A percentile compares a stretch with the other conserved stretches of the same genome.
Conservation (phyloP, 2,888 invertebrate species). For the Biston betularia region DNA sequence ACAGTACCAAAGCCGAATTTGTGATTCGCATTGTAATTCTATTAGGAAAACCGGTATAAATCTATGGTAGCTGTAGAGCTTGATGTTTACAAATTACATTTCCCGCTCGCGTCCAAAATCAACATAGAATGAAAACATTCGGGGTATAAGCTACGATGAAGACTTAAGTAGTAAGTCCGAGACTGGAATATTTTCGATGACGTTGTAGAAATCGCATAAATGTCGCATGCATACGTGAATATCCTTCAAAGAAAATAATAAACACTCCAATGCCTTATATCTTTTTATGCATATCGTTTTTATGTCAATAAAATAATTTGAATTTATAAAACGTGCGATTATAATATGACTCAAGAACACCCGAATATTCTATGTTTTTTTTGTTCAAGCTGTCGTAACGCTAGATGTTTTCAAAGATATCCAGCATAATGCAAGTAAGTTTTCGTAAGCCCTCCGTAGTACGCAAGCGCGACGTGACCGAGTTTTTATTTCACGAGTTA, state of each 20-base stretch:
- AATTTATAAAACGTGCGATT: no score
- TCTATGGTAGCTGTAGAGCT: slow-evolving; percentile 23
- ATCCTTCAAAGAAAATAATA: not conserved
- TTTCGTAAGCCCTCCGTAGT: slow-evolving; percentile 52
- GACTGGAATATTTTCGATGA: slow-evolving; percentile 25
- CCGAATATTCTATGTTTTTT: not conserved
- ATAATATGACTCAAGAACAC: no score
- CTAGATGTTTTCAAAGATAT: slow-evolving; percentile 52
- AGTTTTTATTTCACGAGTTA: slow-evolving; percentile 54
- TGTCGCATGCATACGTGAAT: not conserved
- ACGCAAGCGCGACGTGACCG: slow-evolving; percentile 51
- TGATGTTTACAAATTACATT: slow-evolving; percentile 49
- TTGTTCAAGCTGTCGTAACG: slow-evolving; percentile 28
- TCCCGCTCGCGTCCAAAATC: slow-evolving; percentile 42
- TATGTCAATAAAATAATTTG: no score
- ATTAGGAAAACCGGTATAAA: slow-evolving; percentile 26
- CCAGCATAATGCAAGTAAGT: slow-evolving; percentile 47
- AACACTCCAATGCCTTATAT: no score
- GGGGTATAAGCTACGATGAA: slow-evolving; percentile 1
- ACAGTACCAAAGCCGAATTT: slow-evolving; percentile 34
- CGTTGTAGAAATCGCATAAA: not conserved
- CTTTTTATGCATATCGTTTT: no score
- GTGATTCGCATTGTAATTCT: slow-evolving; percentile 32
- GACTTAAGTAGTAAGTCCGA: slow-evolving; percentile 9
- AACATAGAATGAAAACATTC: slow-evolving; percentile 38